A percentile compares a stretch with the other conserved stretches of the same genome.
These are phyloP conservation scores for Chelonia mydas DNA, from an alignment of 2,797 vertebrate genomes.

Conservation along the genomic window DNA sequence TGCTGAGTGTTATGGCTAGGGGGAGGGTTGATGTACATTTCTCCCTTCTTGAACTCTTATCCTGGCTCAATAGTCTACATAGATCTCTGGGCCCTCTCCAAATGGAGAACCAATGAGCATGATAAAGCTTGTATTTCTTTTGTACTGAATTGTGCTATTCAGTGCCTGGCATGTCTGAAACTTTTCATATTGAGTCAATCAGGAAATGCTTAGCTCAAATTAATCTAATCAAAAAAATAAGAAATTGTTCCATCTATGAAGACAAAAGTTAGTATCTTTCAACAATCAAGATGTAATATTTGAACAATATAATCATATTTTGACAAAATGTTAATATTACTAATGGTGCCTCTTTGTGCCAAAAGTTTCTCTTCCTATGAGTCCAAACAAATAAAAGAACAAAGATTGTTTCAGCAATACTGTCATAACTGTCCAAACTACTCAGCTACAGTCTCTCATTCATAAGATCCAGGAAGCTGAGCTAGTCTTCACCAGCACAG, in stretches of 20 bases:
- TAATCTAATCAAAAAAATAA: background rate
- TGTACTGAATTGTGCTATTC: background rate
- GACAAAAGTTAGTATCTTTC: background rate
- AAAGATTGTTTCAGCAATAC: slow-evolving; percentile 25
- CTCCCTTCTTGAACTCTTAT: background rate
- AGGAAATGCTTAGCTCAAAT: background rate
- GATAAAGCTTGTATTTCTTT: background rate
- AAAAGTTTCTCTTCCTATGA: slow-evolving; percentile 11
- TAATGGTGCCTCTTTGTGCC: background rate
- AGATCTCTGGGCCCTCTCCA: background rate
- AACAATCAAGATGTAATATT: background rate
- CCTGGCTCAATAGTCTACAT: accelerated
- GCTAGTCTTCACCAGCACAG: background rate
- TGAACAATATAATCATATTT: slow-evolving; percentile 19
- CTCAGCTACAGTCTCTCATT: background rate
- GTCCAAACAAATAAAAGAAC: slow-evolving; percentile 23
- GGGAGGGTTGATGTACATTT: background rate
- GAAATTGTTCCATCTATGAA: background rate
- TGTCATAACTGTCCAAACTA: slow-evolving; percentile 48
- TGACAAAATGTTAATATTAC: slow-evolving; percentile 37
- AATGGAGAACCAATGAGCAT: background rate
- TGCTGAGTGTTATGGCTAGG: background rate
- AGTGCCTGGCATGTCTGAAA: background rate
- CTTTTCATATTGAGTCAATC: background rate
- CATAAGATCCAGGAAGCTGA: slow-evolving; percentile 26